Base-by-base conservation (phyloP, 2,797 vertebrate genomes). In the Scarus forsteni region DNA sequence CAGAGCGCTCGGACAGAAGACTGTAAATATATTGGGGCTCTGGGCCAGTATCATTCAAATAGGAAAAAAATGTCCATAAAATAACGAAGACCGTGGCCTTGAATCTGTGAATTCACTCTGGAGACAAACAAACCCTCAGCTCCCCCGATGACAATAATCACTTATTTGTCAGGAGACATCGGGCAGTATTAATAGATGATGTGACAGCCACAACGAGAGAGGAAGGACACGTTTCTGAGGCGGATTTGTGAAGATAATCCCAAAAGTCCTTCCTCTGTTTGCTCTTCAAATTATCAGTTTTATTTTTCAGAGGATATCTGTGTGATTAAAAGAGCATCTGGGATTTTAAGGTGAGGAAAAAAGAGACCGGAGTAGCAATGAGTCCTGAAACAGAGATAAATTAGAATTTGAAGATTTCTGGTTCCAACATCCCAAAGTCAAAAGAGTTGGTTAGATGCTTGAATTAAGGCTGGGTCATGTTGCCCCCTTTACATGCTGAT, bases 151-250 rank as follows among this genome's bases (percentile, higher is more conserved):
- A 57, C 27, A 45, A 40, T n/a, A 12, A 51, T 27, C 66, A 48
- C 43, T 60, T 53, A 64, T 67, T 54, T 45, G 70, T 39, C 51
- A 44, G 36, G 43, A 59, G 67, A 40, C 36, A 69, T 80, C 40
- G 14, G 27, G 61, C 59, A 7, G 36, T 9, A 65, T 85, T 69
- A 73, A 83, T 69, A 75, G 15, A 73, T 76, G 52, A 74, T 72
- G 60, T 59, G 27, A 27, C 27, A 27, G 27, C 27, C 27, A 27
- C 27, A 27, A 27, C 27, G 27, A 27, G 27, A 27, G 27, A 27
- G 27, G 27, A 27, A 27, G 27, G 27, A 27, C 27, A 27, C 19
- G 40, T 45, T 61, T 39, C 1, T 34, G 38, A 54, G 55, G 2
- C 19, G 38, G 52, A 63, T 57, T 19, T 75, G 55, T 52, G 66